Percentiles rank a stretch among this genome's conserved stretches.
Conservation (phyloP, 2,113 vertebrate genomes). For the Rhadina sibilatrix region DNA sequence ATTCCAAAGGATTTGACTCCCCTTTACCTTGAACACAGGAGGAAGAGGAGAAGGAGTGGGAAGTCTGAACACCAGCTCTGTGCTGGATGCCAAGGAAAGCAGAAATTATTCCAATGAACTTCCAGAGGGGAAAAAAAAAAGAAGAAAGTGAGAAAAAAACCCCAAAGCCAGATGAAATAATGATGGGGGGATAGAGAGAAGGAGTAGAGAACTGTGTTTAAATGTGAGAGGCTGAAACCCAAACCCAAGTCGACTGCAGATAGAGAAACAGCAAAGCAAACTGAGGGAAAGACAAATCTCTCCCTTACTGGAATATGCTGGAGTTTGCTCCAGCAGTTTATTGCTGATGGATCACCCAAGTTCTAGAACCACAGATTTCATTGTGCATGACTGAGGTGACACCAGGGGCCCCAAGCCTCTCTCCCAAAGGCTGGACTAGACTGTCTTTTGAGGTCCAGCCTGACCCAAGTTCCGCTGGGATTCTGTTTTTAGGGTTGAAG, state of each 20-base stretch:
- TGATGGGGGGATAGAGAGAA: not conserved
- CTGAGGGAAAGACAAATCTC: not conserved
- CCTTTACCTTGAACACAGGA: not conserved
- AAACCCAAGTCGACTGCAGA: not conserved
- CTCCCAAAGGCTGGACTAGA: not conserved
- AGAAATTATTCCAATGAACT: not conserved
- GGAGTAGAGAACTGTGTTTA: not conserved
- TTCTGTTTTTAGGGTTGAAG: not conserved
- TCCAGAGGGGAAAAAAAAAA: not conserved
- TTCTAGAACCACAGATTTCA: not conserved
- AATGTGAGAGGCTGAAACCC: not conserved
- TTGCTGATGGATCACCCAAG: not conserved
- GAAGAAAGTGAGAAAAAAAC: fast-evolving
- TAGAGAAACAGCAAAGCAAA: not conserved
- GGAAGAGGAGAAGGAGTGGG: not conserved
- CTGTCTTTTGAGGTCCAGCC: fast-evolving
- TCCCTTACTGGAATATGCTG: not conserved
- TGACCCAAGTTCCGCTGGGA: not conserved
- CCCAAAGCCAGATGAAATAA: not conserved
- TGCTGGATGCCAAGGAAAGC: not conserved
- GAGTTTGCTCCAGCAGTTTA: not conserved
- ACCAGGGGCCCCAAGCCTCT: not conserved
- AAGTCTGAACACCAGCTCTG: not conserved
- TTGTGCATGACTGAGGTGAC: not conserved
- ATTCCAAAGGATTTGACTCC: not conserved